These are phyloP conservation scores for Rhopilema esculentum DNA, from an alignment of 30 jellyfish, hydroid and myxozoan species.

Conservation along the genomic window DNA sequence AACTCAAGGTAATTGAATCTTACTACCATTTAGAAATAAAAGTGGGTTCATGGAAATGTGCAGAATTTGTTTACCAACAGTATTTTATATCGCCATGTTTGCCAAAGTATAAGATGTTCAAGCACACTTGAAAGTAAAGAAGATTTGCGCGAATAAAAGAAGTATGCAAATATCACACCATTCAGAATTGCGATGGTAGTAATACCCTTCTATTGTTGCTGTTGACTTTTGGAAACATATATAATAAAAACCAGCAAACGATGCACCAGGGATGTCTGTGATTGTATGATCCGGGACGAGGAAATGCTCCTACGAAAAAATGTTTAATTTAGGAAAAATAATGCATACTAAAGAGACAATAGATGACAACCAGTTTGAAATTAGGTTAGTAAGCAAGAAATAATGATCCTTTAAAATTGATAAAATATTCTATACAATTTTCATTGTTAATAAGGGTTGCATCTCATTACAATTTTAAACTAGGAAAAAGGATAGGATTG, in stretches of 20 bases:
- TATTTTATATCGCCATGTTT: too few species aligned
- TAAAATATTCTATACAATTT: too few species aligned
- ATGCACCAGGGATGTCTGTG: conserved; percentile 97
- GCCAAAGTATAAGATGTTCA: neutral
- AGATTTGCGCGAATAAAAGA: neutral
- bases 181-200: conserved; percentile 96
- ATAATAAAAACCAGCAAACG: conserved; percentile 97
- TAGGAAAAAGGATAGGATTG: too few species aligned
- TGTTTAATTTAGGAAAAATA: neutral
- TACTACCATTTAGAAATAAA: too few species aligned
- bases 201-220: conserved; percentile 94
- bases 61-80: too few species aligned
- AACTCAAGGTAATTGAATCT: too few species aligned
- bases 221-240: conserved; percentile 97
- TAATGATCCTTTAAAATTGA: too few species aligned
- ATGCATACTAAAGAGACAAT: neutral
- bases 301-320: conserved; percentile 82
- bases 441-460: too few species aligned
- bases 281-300: conserved; percentile 95
- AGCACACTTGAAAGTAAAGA: neutral
- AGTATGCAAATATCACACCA: conserved; percentile 50
- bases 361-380: too few species aligned
- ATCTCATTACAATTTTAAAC: too few species aligned
- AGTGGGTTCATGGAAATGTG: too few species aligned
- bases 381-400: too few species aligned